phyloP scores from a whole-genome alignment of 2,888 invertebrate genomes.

The Clanis bilineata region DNA sequence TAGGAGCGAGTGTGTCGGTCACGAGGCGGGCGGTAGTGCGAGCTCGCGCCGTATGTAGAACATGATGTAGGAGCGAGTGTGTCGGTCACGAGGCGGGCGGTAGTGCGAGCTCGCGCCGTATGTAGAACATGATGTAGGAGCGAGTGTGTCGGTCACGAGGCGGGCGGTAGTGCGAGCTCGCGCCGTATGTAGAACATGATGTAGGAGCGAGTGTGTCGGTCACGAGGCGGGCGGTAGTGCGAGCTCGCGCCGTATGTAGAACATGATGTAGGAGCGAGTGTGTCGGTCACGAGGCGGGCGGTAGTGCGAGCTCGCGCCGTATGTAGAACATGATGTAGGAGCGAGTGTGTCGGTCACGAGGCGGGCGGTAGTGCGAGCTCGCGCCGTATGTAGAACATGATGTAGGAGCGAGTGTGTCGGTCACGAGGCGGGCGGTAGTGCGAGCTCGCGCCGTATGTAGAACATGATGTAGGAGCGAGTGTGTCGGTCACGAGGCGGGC shows the following conservation, averaged over 20 bases:
- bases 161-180: slow-evolving; percentile 84
- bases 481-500: slow-evolving; percentile 39
- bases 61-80: no score
- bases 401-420: slow-evolving; percentile 91
- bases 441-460: slow-evolving; percentile 90
- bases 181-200: no score
- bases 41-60: slow-evolving; percentile 90
- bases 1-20: slow-evolving; percentile 91
- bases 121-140: slow-evolving; percentile 94
- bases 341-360: slow-evolving; percentile 29
- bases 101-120: slow-evolving; percentile 84
- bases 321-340: no score
- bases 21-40: slow-evolving; percentile 85
- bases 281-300: slow-evolving; percentile 84
- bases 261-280: slow-evolving; percentile 93
- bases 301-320: slow-evolving; percentile 88
- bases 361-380: slow-evolving; percentile 76
- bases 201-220: no score
- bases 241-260: slow-evolving; percentile 89
- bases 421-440: slow-evolving; percentile 85
- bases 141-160: slow-evolving; percentile 88
- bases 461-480: no score
- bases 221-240: slow-evolving; percentile 53
- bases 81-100: slow-evolving; percentile 47
- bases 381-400: slow-evolving; percentile 90